A percentile compares a stretch with the other conserved stretches of the same genome.
These are phyloP conservation scores for Psylliodes chrysocephalus DNA, from an alignment of 2,888 invertebrate genomes.

Conservation along the genomic window DNA sequence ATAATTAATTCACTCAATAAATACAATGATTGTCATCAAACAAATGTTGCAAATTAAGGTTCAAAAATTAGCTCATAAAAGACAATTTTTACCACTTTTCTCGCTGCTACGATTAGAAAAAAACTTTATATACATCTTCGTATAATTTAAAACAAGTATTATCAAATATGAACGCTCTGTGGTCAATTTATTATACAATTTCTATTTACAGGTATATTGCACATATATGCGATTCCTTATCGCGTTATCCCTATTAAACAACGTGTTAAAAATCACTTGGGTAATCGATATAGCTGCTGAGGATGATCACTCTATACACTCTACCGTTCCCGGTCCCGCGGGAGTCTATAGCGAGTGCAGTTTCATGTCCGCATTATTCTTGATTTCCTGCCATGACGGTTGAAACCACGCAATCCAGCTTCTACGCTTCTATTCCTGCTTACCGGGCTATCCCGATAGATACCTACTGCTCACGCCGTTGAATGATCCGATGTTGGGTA, in stretches of 20 bases:
- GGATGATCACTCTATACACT: slow-evolving; percentile 48
- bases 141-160: too few relatives aligned
- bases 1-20: too few relatives aligned
- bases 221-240: too few relatives aligned
- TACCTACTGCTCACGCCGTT: neutral
- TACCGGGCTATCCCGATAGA: neutral
- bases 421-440: slow-evolving; percentile 26
- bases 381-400: slow-evolving; percentile 69
- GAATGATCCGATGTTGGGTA: neutral
- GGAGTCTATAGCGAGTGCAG: slow-evolving; percentile 68
- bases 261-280: slow-evolving; percentile 3
- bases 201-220: too few relatives aligned
- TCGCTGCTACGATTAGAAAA: too few relatives aligned
- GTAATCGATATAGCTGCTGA: slow-evolving; percentile 30
- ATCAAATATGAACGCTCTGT: too few relatives aligned
- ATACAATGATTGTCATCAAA: too few relatives aligned
- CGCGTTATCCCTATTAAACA: neutral
- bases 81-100: too few relatives aligned
- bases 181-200: too few relatives aligned
- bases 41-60: too few relatives aligned
- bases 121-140: too few relatives aligned
- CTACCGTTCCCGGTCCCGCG: slow-evolving; percentile 62
- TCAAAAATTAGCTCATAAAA: too few relatives aligned
- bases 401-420: slow-evolving; percentile 44
- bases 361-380: slow-evolving; percentile 75